A percentile compares a stretch with the other conserved stretches of the same genome.
Evolutionary conservation across 2,888 invertebrate species (phyloP).

Genomic region (Gymnosoma rotundatum): DNA sequence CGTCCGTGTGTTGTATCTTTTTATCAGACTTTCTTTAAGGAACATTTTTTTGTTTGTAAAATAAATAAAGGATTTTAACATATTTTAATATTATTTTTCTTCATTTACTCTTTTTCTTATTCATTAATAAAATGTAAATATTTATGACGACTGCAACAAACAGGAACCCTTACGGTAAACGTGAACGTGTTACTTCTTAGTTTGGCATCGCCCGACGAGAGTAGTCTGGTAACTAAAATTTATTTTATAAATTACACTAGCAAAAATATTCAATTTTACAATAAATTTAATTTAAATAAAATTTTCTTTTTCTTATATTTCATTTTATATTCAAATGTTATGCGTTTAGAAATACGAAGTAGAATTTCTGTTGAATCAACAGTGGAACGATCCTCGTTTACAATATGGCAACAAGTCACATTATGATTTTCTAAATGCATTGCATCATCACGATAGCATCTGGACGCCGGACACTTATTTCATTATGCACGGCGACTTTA

Average conservation of each 20-base stretch:
- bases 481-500: slow-evolving; percentile 98
- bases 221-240: slow-evolving; percentile 92
- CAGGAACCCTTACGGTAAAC: slow-evolving; percentile 95
- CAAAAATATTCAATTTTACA: no score
- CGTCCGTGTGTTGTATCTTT: no score
- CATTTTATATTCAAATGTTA: slow-evolving; percentile 25
- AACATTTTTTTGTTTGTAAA: neutral
- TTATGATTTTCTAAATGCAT: slow-evolving; percentile 94
- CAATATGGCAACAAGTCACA: slow-evolving; percentile 94
- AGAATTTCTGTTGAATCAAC: slow-evolving; percentile 95
- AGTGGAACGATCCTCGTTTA: slow-evolving; percentile 95
- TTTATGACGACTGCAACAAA: slow-evolving; percentile 78
- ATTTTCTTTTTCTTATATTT: slow-evolving; percentile 8
- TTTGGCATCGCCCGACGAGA: slow-evolving; percentile 97
- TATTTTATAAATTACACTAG: neutral
- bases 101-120: slow-evolving; percentile 13
- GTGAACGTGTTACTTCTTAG: slow-evolving; percentile 96
- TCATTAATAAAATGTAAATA: slow-evolving; percentile 58
- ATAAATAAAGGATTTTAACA: neutral
- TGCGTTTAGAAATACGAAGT: slow-evolving; percentile 94
- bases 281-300: neutral
- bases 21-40: neutral
- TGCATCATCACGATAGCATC: slow-evolving; percentile 95
- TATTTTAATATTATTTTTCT: neutral
- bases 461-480: slow-evolving; percentile 98